A percentile compares a stretch with the other conserved stretches of the same genome.
phyloP scores from a whole-genome alignment of 2,113 vertebrate genomes.

The Sapayoa aenigma region DNA sequence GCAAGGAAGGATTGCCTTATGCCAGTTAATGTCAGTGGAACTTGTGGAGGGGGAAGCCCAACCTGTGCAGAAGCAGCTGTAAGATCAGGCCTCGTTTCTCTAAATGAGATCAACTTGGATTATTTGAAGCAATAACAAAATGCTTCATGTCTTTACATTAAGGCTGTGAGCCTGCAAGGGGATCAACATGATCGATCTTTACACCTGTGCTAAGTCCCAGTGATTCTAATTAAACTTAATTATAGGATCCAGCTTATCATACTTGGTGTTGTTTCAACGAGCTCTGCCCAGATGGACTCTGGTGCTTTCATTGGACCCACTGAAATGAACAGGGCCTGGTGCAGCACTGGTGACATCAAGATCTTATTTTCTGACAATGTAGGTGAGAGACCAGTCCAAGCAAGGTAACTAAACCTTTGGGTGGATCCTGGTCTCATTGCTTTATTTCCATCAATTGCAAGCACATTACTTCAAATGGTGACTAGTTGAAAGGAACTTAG shows the following conservation, averaged over 20 bases:
- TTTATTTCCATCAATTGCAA: slow-evolving; percentile 12
- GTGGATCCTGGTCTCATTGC: not conserved
- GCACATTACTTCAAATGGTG: not conserved
- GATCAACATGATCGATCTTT: slow-evolving; percentile 22
- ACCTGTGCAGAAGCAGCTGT: not conserved
- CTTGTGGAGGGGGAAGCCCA: not conserved
- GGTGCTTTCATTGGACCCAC: not conserved
- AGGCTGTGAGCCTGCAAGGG: slow-evolving; percentile 26
- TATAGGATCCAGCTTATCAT: not conserved
- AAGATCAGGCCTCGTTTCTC: not conserved
- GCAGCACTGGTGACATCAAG: not conserved
- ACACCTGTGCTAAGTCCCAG: not conserved
- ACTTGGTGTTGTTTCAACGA: not conserved
- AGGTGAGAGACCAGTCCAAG: not conserved
- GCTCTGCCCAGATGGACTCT: not conserved
- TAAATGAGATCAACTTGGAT: slow-evolving; percentile 30
- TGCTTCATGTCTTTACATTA: slow-evolving; percentile 28
- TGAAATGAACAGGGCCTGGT: not conserved
- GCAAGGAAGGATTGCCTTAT: not conserved
- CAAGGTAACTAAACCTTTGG: not conserved
- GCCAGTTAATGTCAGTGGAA: not conserved
- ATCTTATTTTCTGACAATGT: not conserved
- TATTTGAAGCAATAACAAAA: slow-evolving; percentile 35
- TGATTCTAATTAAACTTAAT: slow-evolving; percentile 48
- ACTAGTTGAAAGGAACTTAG: not conserved